Conservation (phyloP, 2,113 vertebrate genomes). For the Sylvilagus bachmani region DNA sequence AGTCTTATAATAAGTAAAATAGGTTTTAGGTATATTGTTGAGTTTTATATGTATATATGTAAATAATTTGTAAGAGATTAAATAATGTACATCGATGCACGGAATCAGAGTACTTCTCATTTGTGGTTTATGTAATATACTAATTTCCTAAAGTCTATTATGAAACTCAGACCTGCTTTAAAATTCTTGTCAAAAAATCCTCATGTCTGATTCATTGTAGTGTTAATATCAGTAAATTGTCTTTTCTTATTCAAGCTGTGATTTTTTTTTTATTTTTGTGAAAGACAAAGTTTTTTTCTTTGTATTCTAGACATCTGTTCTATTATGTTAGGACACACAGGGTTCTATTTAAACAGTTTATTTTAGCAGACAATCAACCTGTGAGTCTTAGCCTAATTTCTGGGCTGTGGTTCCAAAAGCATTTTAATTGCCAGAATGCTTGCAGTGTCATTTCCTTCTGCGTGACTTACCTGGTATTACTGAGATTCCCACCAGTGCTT, state of each 20-base stretch:
- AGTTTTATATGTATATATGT: background rate
- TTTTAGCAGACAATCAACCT: background rate
- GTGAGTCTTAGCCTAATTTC: background rate
- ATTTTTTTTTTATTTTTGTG: background rate
- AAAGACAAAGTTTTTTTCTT: background rate
- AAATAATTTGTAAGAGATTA: background rate
- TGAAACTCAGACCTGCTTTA: background rate
- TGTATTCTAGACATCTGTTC: background rate
- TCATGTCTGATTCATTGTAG: background rate
- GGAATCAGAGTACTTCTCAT: background rate
- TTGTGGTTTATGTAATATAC: background rate
- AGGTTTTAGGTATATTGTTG: background rate
- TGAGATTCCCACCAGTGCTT: background rate
- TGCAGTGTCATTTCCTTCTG: background rate
- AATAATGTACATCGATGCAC: background rate
- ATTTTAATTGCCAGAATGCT: background rate
- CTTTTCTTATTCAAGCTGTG: conserved; percentile 12
- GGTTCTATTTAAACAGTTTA: background rate
- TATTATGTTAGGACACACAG: background rate
- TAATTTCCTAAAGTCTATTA: background rate
- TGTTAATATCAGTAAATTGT: background rate
- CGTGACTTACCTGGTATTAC: background rate
- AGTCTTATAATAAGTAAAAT: background rate
- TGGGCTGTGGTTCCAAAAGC: background rate
- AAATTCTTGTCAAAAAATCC: background rate